These are phyloP conservation scores for Corydoras sp. DNA, from an alignment of 2,113 vertebrate species.

Conservation along the genomic window DNA sequence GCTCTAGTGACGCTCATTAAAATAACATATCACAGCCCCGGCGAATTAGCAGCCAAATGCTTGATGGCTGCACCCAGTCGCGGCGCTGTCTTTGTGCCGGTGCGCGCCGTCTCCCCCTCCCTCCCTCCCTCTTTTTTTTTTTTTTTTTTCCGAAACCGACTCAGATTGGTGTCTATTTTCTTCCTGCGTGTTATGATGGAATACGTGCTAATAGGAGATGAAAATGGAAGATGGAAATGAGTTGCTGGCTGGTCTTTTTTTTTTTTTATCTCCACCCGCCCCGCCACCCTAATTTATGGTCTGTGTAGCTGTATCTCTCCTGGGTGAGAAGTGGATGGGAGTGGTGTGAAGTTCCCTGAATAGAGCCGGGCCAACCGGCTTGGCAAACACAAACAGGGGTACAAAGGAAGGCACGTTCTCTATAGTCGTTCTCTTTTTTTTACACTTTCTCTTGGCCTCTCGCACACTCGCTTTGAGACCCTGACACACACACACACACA, in stretches of 20 bases:
- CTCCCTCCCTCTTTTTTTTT: background rate
- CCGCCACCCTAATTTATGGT: conserved; percentile 66
- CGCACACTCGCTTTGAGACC: too few relatives aligned
- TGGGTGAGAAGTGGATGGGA: conserved; percentile 70
- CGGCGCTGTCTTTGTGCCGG: conserved; percentile 24
- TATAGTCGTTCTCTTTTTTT: too few relatives aligned
- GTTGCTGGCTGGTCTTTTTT: conserved; percentile 59
- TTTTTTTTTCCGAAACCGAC: background rate
- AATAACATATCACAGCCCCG: conserved; percentile 61
- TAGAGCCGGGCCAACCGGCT: conserved; percentile 64
- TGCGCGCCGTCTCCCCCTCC: background rate
- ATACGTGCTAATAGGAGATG: conserved; percentile 46
- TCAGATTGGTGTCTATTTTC: background rate
- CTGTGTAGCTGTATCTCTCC: conserved; percentile 61
- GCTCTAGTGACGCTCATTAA: conserved; percentile 60
- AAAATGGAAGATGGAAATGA: conserved; percentile 54
- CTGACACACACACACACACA: background rate
- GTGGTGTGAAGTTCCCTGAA: conserved; percentile 68
- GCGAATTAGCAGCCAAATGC: conserved; percentile 50
- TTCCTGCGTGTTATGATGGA: conserved; percentile 30
- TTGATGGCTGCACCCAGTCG: conserved; percentile 35
- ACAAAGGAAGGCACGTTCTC: conserved; percentile 18
- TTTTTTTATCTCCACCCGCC: conserved; percentile 17
- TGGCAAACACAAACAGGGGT: conserved; percentile 53
- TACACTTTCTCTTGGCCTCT: too few relatives aligned